Percentiles rank a stretch among this genome's conserved stretches.
Evolutionary conservation across 2,113 vertebrate genomes (phyloP).

Genomic region (Eublepharis macularius): DNA sequence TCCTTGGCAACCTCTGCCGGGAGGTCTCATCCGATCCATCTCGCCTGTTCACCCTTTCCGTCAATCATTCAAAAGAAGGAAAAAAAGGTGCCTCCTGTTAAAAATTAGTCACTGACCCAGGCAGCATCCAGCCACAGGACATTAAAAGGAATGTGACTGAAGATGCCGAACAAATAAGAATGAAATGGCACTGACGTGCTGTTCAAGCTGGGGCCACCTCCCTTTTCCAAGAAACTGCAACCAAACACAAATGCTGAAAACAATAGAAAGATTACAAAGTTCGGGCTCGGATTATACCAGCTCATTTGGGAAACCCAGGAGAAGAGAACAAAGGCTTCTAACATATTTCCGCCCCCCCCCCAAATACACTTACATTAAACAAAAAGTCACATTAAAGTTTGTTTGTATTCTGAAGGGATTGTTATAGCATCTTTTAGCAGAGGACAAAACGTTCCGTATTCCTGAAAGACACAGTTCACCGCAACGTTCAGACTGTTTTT

Average conservation of each 20-base stretch:
- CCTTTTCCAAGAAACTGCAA: no score
- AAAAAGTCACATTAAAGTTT: conserved; percentile 2
- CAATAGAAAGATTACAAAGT: not conserved
- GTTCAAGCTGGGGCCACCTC: not conserved
- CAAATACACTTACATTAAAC: conserved; percentile 3
- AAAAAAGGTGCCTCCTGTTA: not conserved
- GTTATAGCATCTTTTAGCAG: not conserved
- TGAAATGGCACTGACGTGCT: not conserved
- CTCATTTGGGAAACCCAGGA: not conserved
- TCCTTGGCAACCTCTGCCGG: no score
- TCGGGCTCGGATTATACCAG: no score
- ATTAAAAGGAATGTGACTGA: not conserved
- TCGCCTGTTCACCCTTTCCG: no score
- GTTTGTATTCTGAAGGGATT: not conserved
- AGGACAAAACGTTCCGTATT: not conserved
- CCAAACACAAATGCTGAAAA: not conserved
- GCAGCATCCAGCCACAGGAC: not conserved
- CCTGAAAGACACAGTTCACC: not conserved
- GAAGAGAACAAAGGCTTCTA: not conserved
- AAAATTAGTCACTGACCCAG: not conserved
- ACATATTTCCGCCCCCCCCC: not conserved
- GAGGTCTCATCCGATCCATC: no score
- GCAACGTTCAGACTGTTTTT: conserved; percentile 2
- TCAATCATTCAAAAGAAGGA: no score
- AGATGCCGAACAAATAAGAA: not conserved